phyloP scores from a whole-genome alignment of 2,888 invertebrate genomes.

The Sarcophaga variegata region DNA sequence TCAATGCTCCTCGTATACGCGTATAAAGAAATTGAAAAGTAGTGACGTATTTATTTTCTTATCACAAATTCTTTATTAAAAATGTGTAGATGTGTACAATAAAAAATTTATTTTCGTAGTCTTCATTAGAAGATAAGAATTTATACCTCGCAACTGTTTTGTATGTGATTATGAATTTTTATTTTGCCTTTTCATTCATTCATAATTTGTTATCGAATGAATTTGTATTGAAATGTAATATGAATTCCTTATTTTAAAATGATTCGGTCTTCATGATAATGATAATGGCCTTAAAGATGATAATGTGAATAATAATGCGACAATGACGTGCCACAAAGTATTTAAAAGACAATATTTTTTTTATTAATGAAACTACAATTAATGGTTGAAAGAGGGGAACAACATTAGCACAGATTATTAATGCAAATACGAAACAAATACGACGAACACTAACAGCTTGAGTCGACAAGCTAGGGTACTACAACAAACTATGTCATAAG shows the following conservation, averaged over 20 bases:
- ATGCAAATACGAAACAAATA: not conserved
- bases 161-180: not conserved
- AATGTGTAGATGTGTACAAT: no score
- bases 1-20: no score
- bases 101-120: not conserved
- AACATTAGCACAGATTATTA: no score
- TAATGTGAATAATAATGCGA: slow-evolving; percentile 1
- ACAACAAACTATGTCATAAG: no score
- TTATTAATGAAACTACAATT: slow-evolving; percentile 30
- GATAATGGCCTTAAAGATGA: not conserved
- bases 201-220: not conserved
- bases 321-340: slow-evolving; percentile 40
- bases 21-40: not conserved
- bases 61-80: not conserved
- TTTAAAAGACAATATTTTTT: slow-evolving; percentile 19
- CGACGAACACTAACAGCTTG: not conserved
- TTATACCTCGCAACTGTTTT: not conserved
- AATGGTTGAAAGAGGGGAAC: not conserved
- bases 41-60: slow-evolving; percentile 1
- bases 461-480: no score
- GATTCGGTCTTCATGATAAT: not conserved
- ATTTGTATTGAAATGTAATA: not conserved
- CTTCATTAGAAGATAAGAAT: not conserved
- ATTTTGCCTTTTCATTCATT: slow-evolving; percentile 20
- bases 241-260: not conserved